Conservation (phyloP, 2,888 invertebrate species). For the Drosophila setosimentum region DNA sequence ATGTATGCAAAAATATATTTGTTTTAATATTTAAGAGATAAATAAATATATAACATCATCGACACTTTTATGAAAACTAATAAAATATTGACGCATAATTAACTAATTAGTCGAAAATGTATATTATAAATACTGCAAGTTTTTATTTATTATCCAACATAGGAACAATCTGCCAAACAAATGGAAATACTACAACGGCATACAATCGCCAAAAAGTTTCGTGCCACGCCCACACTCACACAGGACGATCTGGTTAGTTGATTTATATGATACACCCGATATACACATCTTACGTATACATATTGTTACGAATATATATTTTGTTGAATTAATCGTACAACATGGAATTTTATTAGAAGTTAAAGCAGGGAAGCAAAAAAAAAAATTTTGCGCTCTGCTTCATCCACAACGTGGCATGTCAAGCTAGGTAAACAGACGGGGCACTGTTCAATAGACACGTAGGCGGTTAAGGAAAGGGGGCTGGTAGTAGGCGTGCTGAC, state of each 20-base stretch:
- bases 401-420: slow-evolving; percentile 41
- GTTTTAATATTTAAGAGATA: too few species aligned
- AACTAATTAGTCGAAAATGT: too few species aligned
- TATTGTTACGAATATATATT: slow-evolving; percentile 1
- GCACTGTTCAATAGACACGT: background rate
- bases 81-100: too few species aligned
- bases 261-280: background rate
- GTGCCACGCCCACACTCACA: slow-evolving; percentile 9
- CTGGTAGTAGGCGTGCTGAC: slow-evolving; percentile 5
- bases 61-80: too few species aligned
- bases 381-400: slow-evolving; percentile 52
- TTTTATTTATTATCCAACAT: background rate
- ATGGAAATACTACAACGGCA: slow-evolving; percentile 1
- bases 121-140: too few species aligned
- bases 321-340: slow-evolving; percentile 39
- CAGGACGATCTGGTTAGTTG: background rate
- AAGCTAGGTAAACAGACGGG: slow-evolving; percentile 36
- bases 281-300: background rate
- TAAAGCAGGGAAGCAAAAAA: slow-evolving; percentile 50
- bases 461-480: background rate
- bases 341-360: slow-evolving; percentile 50
- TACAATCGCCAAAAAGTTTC: slow-evolving; percentile 9
- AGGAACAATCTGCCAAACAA: background rate
- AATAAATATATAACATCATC: too few species aligned
- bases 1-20: too few species aligned